Base-by-base conservation (phyloP, 2,888 invertebrate genomes). In the Tyria jacobaeae region DNA sequence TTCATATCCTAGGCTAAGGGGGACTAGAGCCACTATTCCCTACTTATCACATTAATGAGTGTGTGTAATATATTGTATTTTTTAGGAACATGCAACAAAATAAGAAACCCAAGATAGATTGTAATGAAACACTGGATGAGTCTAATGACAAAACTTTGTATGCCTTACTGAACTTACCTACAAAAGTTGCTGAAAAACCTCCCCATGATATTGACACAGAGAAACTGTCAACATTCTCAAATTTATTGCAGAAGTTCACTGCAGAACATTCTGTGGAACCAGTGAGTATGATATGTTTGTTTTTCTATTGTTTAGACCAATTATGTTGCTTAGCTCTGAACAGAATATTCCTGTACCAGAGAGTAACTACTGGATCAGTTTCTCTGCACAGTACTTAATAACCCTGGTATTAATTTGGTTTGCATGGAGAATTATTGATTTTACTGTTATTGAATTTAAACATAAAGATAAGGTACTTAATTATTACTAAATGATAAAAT, bases 71-170 rank as follows among this genome's bases (percentile, higher is more conserved):
- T 31, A 12, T 2, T 31, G 17, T 25, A 34, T 1, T n/a, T 77
- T 80, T 59, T 71, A 92, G 92, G 72, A 85, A 80, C 63, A 83
- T 83, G 68, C 55, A 64, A 61, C 86, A 89, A 63, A 72, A 61
- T 57, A 93, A 94, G 68, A 91, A 85, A 75, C 57, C 76, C 1
- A 93, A 89, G 73, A 24, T 88, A 62, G 84, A 86, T 27, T 41
- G 31, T 54, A 75, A 80, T 37, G 71, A 80, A 3, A 81, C 81
- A 58, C 63, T 90, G 51, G 90, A 92, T 57, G 94, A 94, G 73
- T 95, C 95, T 6, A 89, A 84, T 76, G 96, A 96, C 75, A 94
- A 93, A 74, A 95, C 95, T 9, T 82, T 96, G 52, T 95, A 95
- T 83, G 94, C 95, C 59, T 79, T 95, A 48, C 80, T 95, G 3